Evolutionary conservation across 2,113 vertebrate species (phyloP).

Genomic region (Uropsilus gracilis): DNA sequence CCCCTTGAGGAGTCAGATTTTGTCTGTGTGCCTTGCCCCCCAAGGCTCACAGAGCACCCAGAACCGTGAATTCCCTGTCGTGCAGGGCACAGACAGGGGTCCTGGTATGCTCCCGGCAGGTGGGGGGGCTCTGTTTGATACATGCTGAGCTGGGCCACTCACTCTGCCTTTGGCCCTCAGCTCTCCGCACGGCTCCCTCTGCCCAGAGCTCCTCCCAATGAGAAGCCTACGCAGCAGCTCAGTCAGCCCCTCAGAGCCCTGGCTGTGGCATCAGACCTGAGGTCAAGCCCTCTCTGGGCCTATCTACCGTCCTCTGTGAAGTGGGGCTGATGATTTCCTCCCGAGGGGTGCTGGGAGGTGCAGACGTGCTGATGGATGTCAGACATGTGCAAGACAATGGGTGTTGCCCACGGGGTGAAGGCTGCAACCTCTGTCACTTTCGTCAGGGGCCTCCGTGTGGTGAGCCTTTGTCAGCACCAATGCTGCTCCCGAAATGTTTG

Average conservation of each 20-base stretch:
- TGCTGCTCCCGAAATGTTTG: background rate
- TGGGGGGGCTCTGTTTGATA: background rate
- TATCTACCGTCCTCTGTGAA: background rate
- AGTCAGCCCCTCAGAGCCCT: background rate
- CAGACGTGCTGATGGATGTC: background rate
- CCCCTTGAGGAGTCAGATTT: background rate
- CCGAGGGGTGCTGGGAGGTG: background rate
- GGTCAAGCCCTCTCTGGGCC: background rate
- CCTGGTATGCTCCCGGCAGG: too few species aligned
- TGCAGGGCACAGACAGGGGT: background rate
- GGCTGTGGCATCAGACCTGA: background rate
- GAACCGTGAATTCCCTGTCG: background rate
- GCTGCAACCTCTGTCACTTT: too few species aligned
- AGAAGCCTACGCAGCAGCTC: background rate
- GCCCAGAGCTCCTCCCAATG: background rate
- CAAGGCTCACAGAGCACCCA: background rate
- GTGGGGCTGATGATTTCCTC: background rate
- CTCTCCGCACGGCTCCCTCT: background rate
- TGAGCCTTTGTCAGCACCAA: too few species aligned
- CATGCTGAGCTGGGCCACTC: background rate
- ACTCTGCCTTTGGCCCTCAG: background rate
- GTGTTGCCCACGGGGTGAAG: fast-evolving
- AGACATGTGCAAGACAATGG: background rate
- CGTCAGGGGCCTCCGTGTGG: too few species aligned
- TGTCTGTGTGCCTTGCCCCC: too few species aligned